Percentiles rank a stretch among this genome's conserved stretches.
These are phyloP conservation scores for Illadopsis cleaveri DNA, from an alignment of 2,113 vertebrate species.

Conservation along the genomic window DNA sequence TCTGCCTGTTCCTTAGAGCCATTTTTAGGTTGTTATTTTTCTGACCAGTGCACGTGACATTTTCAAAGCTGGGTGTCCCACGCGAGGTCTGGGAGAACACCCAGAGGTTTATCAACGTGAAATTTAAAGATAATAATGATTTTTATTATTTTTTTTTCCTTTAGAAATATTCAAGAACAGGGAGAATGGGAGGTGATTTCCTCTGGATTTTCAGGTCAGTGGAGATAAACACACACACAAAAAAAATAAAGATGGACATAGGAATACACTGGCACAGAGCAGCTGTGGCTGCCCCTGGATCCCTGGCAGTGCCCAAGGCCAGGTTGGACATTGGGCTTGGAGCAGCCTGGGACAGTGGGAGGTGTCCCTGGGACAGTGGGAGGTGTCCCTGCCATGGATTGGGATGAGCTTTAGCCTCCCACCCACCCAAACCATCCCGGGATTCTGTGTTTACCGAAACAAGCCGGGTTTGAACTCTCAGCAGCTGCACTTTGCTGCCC, in stretches of 20 bases:
- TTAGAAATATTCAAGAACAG: background rate
- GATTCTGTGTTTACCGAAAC: background rate
- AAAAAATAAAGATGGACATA: too few species aligned
- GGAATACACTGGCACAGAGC: too few species aligned
- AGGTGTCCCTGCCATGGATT: background rate
- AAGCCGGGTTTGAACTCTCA: accelerated
- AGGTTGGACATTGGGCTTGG: background rate
- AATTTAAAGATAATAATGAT: background rate
- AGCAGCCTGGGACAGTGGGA: background rate
- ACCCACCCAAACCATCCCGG: background rate
- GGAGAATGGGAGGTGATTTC: background rate
- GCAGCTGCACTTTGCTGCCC: background rate
- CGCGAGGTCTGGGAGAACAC: background rate
- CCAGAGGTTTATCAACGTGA: background rate
- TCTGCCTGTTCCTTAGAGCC: background rate
- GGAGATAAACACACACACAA: background rate
- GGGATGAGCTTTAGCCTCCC: background rate
- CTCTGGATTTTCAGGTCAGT: background rate
- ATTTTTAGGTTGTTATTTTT: background rate
- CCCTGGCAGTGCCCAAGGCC: background rate
- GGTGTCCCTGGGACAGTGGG: background rate
- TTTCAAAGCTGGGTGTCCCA: background rate
- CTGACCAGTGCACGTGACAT: background rate
- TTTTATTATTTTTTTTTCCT: background rate
- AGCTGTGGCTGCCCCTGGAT: background rate